Base-by-base conservation (phyloP, 2,888 invertebrate genomes). In the Hemistola chrysoprasaria region DNA sequence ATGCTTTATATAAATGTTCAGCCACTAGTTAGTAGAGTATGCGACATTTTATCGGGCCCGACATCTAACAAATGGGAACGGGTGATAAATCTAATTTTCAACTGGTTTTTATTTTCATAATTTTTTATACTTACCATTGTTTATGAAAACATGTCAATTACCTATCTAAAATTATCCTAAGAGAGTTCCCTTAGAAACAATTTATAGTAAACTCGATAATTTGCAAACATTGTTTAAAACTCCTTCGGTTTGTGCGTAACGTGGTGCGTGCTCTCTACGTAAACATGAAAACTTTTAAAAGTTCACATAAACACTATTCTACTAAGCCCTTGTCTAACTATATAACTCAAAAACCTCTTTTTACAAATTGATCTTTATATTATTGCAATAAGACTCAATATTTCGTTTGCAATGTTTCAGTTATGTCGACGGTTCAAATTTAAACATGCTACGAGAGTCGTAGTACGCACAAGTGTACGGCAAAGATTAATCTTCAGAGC, bases 241-340 rank as follows among this genome's bases (percentile, higher is more conserved):
- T 39, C 39, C 40, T 41, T 54, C 48, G 47, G 46, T 40, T 38
- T 51, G 65, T 71, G 74, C 71, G 72, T 67, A 69, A 67, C 65
- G 70, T 42, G 62, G 63, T 64, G 72, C 84, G 84, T 83, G 84
- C 78, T 59, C 56, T 45, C 44, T 70, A 63, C 49, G 69, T 82
- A 83, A 84, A 83, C 76, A 84, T 47, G 62, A 58, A 59, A 73
- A 72, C 64, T 68, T 71, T 71, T 70, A 70, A 65, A 44, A 68
- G 55, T 68, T 62, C 63, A 37, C 62, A 58, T 67, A 72, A 78
- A 81, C 69, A 73, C 64, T 60, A 61, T 69, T 69, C 67, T 55
- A 30, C 37, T 42, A 41, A 25, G 38, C 42, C 24, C 32, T 16
- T 29, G 20, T 22, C 10, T 11, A n/a, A n/a, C 22, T 22, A 28